These are phyloP conservation scores for Heliconius eleuchia DNA, from an alignment of 1,140 invertebrate species.

Conservation along the genomic window DNA sequence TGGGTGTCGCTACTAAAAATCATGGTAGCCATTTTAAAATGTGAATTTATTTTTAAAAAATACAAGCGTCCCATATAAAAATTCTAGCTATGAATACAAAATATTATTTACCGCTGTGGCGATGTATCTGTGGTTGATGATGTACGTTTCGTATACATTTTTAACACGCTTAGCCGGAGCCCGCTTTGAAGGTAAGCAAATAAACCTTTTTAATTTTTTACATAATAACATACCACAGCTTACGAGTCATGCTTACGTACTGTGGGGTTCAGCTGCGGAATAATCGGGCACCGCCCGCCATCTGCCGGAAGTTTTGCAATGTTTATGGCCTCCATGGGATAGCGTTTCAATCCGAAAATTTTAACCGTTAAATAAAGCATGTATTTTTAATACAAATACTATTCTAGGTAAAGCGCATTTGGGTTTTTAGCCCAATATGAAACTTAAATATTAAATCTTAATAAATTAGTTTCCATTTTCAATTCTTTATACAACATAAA, in stretches of 20 bases:
- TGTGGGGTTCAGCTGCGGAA: conserved; percentile 56
- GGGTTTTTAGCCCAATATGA: not conserved
- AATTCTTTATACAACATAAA: conserved; percentile 12
- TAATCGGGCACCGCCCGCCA: conserved; percentile 63
- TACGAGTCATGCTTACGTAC: conserved; percentile 44
- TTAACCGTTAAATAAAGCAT: conserved; percentile 4
- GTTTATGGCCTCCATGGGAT: conserved; percentile 74
- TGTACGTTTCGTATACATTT: conserved; percentile 33
- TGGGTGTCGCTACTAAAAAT: conserved; percentile 67
- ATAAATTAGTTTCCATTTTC: conserved; percentile 25
- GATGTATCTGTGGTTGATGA: conserved; percentile 27
- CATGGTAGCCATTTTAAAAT: conserved; percentile 56
- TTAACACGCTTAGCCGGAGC: conserved; percentile 26
- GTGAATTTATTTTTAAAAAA: not conserved
- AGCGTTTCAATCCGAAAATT: conserved; percentile 41
- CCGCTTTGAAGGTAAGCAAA: conserved; percentile 48
- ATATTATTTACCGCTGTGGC: conserved; percentile 30
- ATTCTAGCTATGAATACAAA: conserved; percentile 12
- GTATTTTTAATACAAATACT: not conserved
- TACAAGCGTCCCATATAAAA: not conserved
- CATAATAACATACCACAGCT: conserved; percentile 49
- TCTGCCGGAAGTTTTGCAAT: conserved; percentile 79
- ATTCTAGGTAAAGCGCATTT: not conserved
- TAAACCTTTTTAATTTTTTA: conserved; percentile 62
- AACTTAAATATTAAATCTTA: not conserved